phyloP scores from a whole-genome alignment of 2,113 vertebrate genomes.

The Capra hircus region DNA sequence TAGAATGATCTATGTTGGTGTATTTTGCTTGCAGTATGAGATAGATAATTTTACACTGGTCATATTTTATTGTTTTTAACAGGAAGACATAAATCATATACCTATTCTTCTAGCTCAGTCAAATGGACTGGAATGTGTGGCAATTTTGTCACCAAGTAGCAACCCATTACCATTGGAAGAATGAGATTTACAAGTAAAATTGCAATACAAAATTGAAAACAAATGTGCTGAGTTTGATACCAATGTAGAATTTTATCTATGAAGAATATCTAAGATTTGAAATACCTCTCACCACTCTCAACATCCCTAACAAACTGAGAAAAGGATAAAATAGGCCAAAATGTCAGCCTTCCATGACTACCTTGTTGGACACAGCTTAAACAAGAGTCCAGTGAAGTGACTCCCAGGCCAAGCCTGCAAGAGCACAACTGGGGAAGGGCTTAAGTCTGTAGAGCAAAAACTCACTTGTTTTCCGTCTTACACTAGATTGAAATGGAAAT shows the following conservation, averaged over 20 bases:
- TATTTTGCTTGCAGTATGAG: background rate
- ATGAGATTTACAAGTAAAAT: background rate
- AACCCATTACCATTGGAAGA: background rate
- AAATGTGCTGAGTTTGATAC: background rate
- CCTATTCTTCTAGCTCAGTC: background rate
- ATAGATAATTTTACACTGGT: background rate
- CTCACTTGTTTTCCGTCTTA: background rate
- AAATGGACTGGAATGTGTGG: background rate
- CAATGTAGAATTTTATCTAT: background rate
- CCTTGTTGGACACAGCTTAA: background rate
- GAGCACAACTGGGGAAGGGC: fast-evolving
- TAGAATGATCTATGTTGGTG: background rate
- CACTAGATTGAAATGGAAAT: background rate
- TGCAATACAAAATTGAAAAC: background rate
- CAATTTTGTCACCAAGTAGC: background rate
- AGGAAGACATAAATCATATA: background rate
- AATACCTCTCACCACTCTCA: background rate
- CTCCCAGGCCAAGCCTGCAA: background rate
- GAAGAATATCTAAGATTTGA: background rate
- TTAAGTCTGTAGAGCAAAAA: background rate
- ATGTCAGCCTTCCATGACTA: background rate
- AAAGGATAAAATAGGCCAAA: background rate
- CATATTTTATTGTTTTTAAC: background rate
- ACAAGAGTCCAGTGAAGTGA: background rate
- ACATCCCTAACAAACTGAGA: background rate